Percentiles rank a stretch among this genome's conserved stretches.
These are phyloP conservation scores for Neodontobutis hainanensis DNA, from an alignment of 2,113 vertebrate species.

Conservation along the genomic window DNA sequence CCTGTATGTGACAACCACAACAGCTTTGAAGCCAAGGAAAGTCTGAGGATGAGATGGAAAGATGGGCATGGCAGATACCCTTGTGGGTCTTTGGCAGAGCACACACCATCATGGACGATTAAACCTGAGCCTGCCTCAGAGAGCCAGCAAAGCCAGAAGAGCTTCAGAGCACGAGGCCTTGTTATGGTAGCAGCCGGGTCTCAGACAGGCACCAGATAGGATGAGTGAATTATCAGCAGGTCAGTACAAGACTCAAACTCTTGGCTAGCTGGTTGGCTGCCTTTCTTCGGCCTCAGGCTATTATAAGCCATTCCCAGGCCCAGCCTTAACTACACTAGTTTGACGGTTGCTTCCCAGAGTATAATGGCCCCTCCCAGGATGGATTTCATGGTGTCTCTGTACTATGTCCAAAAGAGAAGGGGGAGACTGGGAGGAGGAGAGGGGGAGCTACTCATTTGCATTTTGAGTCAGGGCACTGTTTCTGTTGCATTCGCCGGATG, in stretches of 20 bases:
- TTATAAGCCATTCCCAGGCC: constrained; percentile 36
- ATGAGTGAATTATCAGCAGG: constrained; percentile 37
- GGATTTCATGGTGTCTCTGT: constrained; percentile 66
- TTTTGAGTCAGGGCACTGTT: constrained; percentile 59
- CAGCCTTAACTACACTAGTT: constrained; percentile 44
- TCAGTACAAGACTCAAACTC: constrained; percentile 29
- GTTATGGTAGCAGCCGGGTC: constrained; percentile 56
- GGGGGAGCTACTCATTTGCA: constrained; percentile 61
- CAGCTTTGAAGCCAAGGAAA: constrained; percentile 34
- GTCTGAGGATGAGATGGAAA: constrained; percentile 34
- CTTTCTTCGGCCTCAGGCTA: constrained; percentile 26
- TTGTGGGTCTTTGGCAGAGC: constrained; percentile 47
- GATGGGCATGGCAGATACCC: constrained; percentile 31
- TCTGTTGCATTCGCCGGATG: constrained; percentile 61
- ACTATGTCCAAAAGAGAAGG: constrained; percentile 44
- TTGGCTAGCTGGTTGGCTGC: constrained; percentile 17
- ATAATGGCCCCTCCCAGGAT: constrained; percentile 68
- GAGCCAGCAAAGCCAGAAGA: constrained; percentile 42
- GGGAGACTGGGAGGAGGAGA: constrained; percentile 38
- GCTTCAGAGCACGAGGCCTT: constrained; percentile 54
- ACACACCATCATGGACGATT: constrained; percentile 63
- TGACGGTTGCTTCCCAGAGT: constrained; percentile 61
- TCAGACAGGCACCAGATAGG: constrained; percentile 52
- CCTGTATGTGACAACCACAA: constrained; percentile 28
- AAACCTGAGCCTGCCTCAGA: constrained; percentile 48